Conservation (phyloP, 2,888 invertebrate species). For the Harpalus rubripes region DNA sequence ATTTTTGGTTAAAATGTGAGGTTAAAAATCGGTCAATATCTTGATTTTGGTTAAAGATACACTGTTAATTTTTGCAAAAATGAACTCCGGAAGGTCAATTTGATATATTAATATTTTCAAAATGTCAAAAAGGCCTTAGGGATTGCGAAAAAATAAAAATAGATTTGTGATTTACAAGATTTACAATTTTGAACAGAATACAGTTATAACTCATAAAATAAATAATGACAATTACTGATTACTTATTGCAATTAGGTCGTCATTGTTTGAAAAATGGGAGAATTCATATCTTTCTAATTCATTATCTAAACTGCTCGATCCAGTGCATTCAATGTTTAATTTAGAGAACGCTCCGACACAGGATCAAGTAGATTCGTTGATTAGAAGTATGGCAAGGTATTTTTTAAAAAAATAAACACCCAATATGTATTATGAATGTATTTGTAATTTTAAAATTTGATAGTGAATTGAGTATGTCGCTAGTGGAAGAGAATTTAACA, state of each 20-base stretch:
- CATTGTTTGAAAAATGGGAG: slow-evolving; percentile 86
- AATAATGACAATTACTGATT: too few relatives aligned
- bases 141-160: too few relatives aligned
- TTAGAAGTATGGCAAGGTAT: slow-evolving; percentile 83
- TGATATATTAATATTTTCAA: too few relatives aligned
- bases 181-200: too few relatives aligned
- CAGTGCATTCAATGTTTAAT: slow-evolving; percentile 90
- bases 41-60: too few relatives aligned
- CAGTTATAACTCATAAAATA: too few relatives aligned
- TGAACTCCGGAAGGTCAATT: too few relatives aligned
- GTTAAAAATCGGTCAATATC: too few relatives aligned
- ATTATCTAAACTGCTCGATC: slow-evolving; percentile 89
- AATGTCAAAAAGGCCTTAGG: too few relatives aligned
- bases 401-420: slow-evolving; percentile 47
- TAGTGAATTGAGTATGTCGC: slow-evolving; percentile 90
- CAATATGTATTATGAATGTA: background rate
- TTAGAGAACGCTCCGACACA: slow-evolving; percentile 84
- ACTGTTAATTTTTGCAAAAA: too few relatives aligned
- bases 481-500: slow-evolving; percentile 90
- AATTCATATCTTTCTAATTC: slow-evolving; percentile 92
- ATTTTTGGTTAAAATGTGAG: too few relatives aligned
- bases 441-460: slow-evolving; percentile 63
- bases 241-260: slow-evolving; percentile 76
- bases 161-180: too few relatives aligned
- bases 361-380: slow-evolving; percentile 88